A percentile compares a stretch with the other conserved stretches of the same genome.
These are phyloP conservation scores for Thalassoma bifasciatum DNA, from an alignment of 2,113 vertebrate species.

Conservation along the genomic window DNA sequence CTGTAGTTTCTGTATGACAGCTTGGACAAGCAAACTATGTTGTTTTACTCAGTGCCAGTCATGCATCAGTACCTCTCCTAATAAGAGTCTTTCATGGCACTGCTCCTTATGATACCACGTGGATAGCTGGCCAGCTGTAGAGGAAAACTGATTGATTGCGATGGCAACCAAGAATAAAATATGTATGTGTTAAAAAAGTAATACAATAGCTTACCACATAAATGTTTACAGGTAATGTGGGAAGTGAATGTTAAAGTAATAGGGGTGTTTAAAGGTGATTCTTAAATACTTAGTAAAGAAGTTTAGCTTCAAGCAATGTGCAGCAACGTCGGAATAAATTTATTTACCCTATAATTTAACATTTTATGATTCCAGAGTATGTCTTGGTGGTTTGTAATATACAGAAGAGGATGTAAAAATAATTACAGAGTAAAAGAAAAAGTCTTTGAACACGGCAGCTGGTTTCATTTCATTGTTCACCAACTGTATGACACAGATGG, in stretches of 20 bases:
- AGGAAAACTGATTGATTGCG: neutral
- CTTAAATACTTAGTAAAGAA: neutral
- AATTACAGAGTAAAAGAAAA: neutral
- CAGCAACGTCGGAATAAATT: conserved; percentile 1
- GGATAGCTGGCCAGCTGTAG: neutral
- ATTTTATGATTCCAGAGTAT: neutral
- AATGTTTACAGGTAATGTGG: neutral
- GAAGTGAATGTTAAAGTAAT: neutral
- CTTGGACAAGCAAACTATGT: neutral
- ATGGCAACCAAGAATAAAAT: neutral
- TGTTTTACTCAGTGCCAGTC: neutral
- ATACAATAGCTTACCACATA: neutral
- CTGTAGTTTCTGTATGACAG: neutral
- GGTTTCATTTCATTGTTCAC: conserved; percentile 22
- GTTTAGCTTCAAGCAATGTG: conserved; percentile 20
- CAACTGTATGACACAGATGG: conserved; percentile 13
- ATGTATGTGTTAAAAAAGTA: neutral
- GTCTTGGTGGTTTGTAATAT: neutral
- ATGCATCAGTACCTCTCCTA: neutral
- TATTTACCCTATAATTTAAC: conserved; percentile 10
- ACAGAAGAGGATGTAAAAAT: neutral
- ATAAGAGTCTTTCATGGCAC: neutral
- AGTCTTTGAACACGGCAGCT: neutral
- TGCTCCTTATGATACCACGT: neutral
- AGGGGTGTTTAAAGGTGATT: conserved; percentile 2